These are phyloP conservation scores for Euborellia annulipes DNA, from an alignment of 1,140 invertebrate genomes.

Conservation along the genomic window DNA sequence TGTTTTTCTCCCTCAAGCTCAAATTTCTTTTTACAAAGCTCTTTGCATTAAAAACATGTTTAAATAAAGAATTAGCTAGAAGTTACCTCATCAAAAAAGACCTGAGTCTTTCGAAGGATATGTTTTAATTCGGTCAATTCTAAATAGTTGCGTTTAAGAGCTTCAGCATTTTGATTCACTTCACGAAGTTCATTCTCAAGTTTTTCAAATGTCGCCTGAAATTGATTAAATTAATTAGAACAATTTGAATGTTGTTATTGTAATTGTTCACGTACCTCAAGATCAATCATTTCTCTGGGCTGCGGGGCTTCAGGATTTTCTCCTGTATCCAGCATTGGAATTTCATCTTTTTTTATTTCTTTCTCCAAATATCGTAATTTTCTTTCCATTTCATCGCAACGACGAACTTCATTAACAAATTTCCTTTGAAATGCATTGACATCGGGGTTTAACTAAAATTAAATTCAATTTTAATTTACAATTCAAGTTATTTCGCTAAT, in stretches of 20 bases:
- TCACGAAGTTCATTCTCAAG: slow-evolving; percentile 89
- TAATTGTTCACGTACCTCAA: slow-evolving; percentile 52
- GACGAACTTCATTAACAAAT: slow-evolving; percentile 85
- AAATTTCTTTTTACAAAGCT: background rate
- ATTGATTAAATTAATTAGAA: slow-evolving; percentile 6
- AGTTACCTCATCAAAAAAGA: slow-evolving; percentile 95
- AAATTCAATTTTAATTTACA: slow-evolving; percentile 2
- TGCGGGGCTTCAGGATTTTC: slow-evolving; percentile 97
- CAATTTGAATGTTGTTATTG: background rate
- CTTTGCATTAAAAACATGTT: background rate
- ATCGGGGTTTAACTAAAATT: slow-evolving; percentile 70
- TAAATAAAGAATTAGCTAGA: background rate
- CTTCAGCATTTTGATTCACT: slow-evolving; percentile 95
- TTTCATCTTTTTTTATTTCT: slow-evolving; percentile 94
- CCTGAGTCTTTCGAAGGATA: slow-evolving; percentile 89
- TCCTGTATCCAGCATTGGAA: slow-evolving; percentile 91
- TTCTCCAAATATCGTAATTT: slow-evolving; percentile 92
- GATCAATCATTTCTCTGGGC: slow-evolving; percentile 96
- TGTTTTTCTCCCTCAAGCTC: too few species aligned
- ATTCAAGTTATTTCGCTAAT: too few species aligned
- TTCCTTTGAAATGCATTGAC: slow-evolving; percentile 92
- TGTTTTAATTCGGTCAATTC: slow-evolving; percentile 94
- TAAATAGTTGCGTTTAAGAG: slow-evolving; percentile 86
- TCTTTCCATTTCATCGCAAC: slow-evolving; percentile 92
- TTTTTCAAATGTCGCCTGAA: slow-evolving; percentile 86